A percentile compares a stretch with the other conserved stretches of the same genome.
These are phyloP conservation scores for Rhimphoctona megacephalus DNA, from an alignment of 2,888 invertebrate species.

Conservation along the genomic window DNA sequence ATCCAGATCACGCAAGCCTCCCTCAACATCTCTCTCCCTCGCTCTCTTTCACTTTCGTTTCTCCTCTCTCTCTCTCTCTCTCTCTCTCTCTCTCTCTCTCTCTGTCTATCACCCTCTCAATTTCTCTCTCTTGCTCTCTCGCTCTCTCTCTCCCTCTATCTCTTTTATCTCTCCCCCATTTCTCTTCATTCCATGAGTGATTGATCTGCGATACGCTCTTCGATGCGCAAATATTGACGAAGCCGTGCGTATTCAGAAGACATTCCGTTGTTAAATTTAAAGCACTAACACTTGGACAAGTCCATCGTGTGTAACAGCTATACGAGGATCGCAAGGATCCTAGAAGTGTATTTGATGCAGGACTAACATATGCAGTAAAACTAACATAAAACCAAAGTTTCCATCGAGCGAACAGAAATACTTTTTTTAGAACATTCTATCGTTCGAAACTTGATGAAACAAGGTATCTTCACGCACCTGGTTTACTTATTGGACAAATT, in stretches of 20 bases:
- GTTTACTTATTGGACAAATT: background rate
- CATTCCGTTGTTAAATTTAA: constrained; percentile 23
- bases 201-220: constrained; percentile 41
- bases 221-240: constrained; percentile 42
- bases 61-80: constrained; percentile 4
- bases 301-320: background rate
- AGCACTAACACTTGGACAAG: background rate
- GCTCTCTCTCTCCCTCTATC: background rate
- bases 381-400: background rate
- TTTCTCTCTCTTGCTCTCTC: background rate
- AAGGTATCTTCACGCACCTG: background rate
- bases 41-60: constrained; percentile 14
- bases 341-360: background rate
- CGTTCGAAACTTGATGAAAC: background rate
- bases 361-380: too few relatives aligned
- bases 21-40: constrained; percentile 7
- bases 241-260: constrained; percentile 17
- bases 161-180: background rate
- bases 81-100: background rate
- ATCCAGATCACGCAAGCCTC: constrained; percentile 22
- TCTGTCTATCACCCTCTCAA: background rate
- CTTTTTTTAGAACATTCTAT: background rate
- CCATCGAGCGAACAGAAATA: background rate
- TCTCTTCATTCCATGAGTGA: background rate
- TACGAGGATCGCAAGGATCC: background rate